Conservation (phyloP, 2,888 invertebrate species). For the Rosalia funebris region DNA sequence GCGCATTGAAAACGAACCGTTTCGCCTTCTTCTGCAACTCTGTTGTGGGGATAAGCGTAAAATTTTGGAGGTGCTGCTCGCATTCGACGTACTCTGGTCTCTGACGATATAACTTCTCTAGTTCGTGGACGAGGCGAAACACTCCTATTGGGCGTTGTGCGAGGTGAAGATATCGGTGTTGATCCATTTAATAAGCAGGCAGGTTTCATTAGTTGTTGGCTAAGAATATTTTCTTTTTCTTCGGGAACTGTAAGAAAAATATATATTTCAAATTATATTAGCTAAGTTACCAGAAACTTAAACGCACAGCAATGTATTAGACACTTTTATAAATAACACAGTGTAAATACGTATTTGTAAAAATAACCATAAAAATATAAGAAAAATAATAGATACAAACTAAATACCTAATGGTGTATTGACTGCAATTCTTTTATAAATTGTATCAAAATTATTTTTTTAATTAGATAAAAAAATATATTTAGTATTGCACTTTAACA, state of each 20-base stretch:
- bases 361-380: too few relatives aligned
- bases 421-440: too few relatives aligned
- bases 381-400: too few relatives aligned
- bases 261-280: neutral
- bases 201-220: conserved; percentile 76
- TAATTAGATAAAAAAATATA: too few relatives aligned
- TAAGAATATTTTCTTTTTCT: conserved; percentile 80
- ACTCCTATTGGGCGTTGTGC: conserved; percentile 49
- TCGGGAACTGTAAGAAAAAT: conserved; percentile 74
- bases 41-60: conserved; percentile 86
- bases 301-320: too few relatives aligned
- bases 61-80: conserved; percentile 76
- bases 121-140: conserved; percentile 45
- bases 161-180: conserved; percentile 44
- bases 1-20: conserved; percentile 84
- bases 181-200: conserved; percentile 62
- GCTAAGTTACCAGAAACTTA: too few relatives aligned
- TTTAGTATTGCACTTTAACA: too few relatives aligned
- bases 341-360: too few relatives aligned
- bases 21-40: conserved; percentile 85
- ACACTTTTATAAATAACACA: too few relatives aligned
- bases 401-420: too few relatives aligned
- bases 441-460: too few relatives aligned
- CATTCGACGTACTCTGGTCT: conserved; percentile 43
- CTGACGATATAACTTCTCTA: conserved; percentile 33